These are phyloP conservation scores for Pyralis farinalis DNA, from an alignment of 2,888 invertebrate genomes.

Conservation along the genomic window DNA sequence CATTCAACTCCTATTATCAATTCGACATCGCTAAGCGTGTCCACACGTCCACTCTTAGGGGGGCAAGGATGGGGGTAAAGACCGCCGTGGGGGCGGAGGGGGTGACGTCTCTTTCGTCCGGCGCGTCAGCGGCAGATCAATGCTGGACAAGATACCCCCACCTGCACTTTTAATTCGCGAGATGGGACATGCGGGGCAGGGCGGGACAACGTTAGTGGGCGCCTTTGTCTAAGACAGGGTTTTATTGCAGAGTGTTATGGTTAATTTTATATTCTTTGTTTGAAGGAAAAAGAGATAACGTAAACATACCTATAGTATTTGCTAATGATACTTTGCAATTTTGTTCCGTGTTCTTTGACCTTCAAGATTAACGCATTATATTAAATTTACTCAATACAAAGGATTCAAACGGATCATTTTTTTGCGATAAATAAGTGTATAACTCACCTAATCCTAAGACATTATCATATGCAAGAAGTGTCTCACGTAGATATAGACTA, in stretches of 20 bases:
- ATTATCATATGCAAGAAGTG: too few relatives aligned
- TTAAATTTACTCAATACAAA: too few relatives aligned
- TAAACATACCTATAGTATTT: too few relatives aligned
- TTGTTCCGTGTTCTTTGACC: too few relatives aligned
- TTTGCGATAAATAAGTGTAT: too few relatives aligned
- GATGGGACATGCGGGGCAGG: conserved; percentile 21
- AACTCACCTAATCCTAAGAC: too few relatives aligned
- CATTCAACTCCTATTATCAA: conserved; percentile 57
- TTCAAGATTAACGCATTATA: too few relatives aligned
- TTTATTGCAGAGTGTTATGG: conserved; percentile 13
- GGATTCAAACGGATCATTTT: too few relatives aligned
- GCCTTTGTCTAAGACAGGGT: conserved; percentile 33
- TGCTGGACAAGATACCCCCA: conserved; percentile 64
- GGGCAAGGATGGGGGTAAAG: conserved; percentile 22
- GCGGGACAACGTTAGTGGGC: conserved; percentile 21
- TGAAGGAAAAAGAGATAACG: too few relatives aligned
- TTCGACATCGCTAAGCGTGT: conserved; percentile 66
- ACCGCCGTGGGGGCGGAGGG: conserved; percentile 25
- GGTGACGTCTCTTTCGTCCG: conserved; percentile 63
- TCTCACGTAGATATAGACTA: too few relatives aligned
- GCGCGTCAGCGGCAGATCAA: conserved; percentile 72
- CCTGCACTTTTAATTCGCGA: conserved; percentile 77
- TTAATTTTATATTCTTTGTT: conserved; percentile 1
- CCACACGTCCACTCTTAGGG: conserved; percentile 54
- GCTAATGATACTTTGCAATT: too few relatives aligned